These are phyloP conservation scores for Sphecodes monilicornis DNA, from an alignment of 2,888 invertebrate species.

Conservation along the genomic window DNA sequence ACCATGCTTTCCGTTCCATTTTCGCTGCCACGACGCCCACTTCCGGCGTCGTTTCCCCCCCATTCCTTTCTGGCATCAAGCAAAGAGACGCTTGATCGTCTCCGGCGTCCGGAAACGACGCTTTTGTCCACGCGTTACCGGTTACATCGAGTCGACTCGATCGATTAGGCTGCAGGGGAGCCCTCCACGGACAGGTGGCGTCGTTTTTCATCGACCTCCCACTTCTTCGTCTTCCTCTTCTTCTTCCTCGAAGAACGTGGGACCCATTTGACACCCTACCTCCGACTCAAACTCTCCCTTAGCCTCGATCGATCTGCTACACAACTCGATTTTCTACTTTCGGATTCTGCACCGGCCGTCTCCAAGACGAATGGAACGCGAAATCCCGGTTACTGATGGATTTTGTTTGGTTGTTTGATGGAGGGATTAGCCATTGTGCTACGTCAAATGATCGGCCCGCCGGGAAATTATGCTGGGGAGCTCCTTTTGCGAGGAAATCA, in stretches of 20 bases:
- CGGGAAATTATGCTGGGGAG: neutral
- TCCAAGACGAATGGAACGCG: constrained; percentile 26
- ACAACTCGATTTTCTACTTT: constrained; percentile 21
- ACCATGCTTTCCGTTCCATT: constrained; percentile 63
- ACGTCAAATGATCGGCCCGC: neutral
- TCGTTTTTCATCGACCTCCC: constrained; percentile 72
- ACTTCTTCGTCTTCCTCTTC: constrained; percentile 33
- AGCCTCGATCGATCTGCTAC: constrained; percentile 48
- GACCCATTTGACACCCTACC: constrained; percentile 30
- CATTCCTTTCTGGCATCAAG: constrained; percentile 35
- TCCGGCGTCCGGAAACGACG: constrained; percentile 64
- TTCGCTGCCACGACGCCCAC: constrained; percentile 35
- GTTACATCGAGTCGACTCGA: constrained; percentile 67
- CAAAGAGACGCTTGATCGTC: constrained; percentile 40
- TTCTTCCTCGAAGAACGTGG: constrained; percentile 34
- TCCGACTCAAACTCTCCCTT: neutral
- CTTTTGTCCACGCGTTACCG: constrained; percentile 72
- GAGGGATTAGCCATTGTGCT: constrained; percentile 16
- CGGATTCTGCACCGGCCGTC: constrained; percentile 21
- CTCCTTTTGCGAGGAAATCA: neutral
- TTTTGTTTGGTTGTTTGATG: constrained; percentile 10
- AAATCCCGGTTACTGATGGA: constrained; percentile 32
- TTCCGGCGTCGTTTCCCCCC: constrained; percentile 35
- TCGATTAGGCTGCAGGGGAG: constrained; percentile 66
- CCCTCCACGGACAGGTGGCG: constrained; percentile 63